phyloP scores from a whole-genome alignment of 2,113 vertebrate genomes.

The Campylorhamphus procurvoides region DNA sequence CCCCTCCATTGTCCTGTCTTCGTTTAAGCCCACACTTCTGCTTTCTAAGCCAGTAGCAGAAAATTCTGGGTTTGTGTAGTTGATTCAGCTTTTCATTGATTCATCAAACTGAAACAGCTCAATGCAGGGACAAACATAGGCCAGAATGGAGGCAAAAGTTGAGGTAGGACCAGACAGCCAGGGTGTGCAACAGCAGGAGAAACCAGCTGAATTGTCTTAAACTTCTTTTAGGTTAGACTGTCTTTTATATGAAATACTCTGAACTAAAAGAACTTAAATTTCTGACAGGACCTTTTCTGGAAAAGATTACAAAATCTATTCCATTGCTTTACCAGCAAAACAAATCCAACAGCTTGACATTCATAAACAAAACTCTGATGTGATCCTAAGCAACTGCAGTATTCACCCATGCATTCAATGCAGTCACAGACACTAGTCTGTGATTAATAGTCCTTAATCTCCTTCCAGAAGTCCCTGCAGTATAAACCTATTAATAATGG shows the following conservation, averaged over 20 bases:
- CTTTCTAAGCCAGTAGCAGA: neutral
- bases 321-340: neutral
- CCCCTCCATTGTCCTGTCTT: neutral
- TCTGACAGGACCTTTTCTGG: neutral
- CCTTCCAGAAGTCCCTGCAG: constrained; percentile 3
- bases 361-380: neutral
- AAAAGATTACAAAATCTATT: neutral
- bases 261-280: neutral
- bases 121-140: neutral
- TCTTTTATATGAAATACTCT: neutral
- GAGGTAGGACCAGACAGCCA: neutral
- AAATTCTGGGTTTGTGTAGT: neutral
- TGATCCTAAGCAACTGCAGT: neutral
- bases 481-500: constrained; percentile 16
- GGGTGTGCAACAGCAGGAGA: neutral
- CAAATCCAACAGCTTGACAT: neutral
- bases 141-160: neutral
- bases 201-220: neutral
- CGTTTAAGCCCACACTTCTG: neutral
- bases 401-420: neutral
- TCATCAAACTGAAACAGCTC: neutral
- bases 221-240: neutral
- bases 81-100: neutral
- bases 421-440: neutral
- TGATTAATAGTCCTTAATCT: constrained; percentile 48